Percentiles rank a stretch among this genome's conserved stretches.
Evolutionary conservation across 2,113 vertebrate species (phyloP).

Genomic region (Aldabrachelys gigantea): DNA sequence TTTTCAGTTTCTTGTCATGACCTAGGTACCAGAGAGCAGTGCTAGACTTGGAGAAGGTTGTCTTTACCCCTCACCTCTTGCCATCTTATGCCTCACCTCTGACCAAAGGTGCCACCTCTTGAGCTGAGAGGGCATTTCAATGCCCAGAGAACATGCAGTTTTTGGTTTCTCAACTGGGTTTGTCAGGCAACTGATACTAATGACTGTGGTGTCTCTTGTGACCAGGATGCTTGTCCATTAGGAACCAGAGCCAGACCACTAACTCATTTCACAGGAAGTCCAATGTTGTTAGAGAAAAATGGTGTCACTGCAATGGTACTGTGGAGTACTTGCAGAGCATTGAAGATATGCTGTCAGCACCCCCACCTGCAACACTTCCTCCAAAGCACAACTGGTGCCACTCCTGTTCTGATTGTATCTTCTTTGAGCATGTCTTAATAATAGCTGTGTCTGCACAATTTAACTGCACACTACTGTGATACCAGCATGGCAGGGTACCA

Average conservation of each 20-base stretch:
- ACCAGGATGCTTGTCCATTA: not conserved
- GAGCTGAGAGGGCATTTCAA: not conserved
- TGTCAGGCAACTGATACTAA: not conserved
- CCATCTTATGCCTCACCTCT: not conserved
- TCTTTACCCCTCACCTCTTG: not conserved
- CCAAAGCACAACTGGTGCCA: not conserved
- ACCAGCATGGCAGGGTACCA: not conserved
- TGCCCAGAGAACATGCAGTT: not conserved
- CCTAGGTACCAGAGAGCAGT: not conserved
- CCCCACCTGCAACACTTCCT: too few species aligned
- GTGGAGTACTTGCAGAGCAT: not conserved
- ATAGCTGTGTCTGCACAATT: not conserved
- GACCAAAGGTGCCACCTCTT: not conserved
- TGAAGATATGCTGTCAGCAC: not conserved
- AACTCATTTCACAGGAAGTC: not conserved
- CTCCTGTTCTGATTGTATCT: not conserved
- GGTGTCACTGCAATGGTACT: not conserved
- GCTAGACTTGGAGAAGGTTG: accelerated
- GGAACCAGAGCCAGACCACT: not conserved
- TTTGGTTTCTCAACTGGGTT: not conserved
- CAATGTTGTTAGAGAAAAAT: not conserved
- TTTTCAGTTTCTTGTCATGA: not conserved
- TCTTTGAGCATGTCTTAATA: not conserved
- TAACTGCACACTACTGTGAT: not conserved
- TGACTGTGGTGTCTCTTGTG: not conserved